phyloP scores from a whole-genome alignment of 2,888 invertebrate species.

The Sphaerophoria taeniata region DNA sequence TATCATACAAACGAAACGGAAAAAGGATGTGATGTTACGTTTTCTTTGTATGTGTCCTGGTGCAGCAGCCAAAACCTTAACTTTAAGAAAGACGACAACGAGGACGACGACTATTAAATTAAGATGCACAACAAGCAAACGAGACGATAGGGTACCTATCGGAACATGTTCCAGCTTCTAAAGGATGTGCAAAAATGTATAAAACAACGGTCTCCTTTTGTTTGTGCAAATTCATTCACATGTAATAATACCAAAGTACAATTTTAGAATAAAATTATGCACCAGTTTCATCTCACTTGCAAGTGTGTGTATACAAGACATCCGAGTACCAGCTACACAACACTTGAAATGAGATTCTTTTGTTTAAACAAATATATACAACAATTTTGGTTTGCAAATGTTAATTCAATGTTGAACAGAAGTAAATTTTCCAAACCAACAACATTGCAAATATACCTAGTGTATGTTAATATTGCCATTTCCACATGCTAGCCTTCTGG shows the following conservation, averaged over 20 bases:
- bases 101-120: conserved; percentile 48
- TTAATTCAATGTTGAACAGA: conserved; percentile 47
- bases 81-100: not conserved
- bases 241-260: conserved; percentile 33
- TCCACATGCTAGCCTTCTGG: not conserved
- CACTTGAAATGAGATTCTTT: conserved; percentile 7
- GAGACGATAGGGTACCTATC: not conserved
- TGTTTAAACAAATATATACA: conserved; percentile 37
- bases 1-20: conserved; percentile 12
- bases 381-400: conserved; percentile 16
- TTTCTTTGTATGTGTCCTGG: conserved; percentile 28
- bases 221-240: conserved; percentile 66
- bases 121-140: conserved; percentile 62
- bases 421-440: conserved; percentile 35
- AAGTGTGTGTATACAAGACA: conserved; percentile 17
- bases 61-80: too few relatives aligned
- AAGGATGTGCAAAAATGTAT: not conserved
- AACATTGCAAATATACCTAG: not conserved
- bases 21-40: conserved; percentile 60
- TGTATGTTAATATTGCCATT: conserved; percentile 23
- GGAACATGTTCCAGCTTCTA: not conserved
- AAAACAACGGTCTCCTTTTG: conserved; percentile 45
- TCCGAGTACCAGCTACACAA: not conserved
- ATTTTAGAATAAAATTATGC: conserved; percentile 54
- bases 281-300: conserved; percentile 42